Conservation (phyloP, 2,797 vertebrate genomes). For the Phoxinus dragarum region DNA sequence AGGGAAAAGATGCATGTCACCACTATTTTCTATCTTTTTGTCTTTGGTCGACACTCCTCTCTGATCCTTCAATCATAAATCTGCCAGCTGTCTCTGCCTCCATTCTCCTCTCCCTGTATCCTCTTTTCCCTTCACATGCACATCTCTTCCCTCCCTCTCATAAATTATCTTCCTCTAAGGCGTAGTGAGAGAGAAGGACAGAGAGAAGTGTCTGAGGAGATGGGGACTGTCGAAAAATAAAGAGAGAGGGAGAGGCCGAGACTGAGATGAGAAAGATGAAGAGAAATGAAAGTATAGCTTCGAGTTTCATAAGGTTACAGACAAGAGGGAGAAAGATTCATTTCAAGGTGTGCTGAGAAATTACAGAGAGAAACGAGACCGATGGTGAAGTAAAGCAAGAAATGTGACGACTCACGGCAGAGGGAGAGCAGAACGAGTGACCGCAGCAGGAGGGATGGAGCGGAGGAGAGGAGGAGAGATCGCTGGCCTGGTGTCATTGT, state of each 20-base stretch:
- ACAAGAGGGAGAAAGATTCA: constrained; percentile 15
- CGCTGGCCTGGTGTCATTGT: constrained; percentile 79
- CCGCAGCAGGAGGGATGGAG: constrained; percentile 63
- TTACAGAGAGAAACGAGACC: background rate
- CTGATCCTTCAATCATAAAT: constrained; percentile 52
- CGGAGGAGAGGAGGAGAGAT: constrained; percentile 70
- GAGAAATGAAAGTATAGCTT: constrained; percentile 31
- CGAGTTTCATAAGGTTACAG: constrained; percentile 35
- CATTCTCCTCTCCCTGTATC: constrained; percentile 26
- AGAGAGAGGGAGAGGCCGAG: background rate
- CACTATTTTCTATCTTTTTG: constrained; percentile 5
- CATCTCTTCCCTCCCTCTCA: constrained; percentile 40
- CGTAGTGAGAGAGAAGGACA: constrained; percentile 31
- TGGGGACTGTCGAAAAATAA: constrained; percentile 20
- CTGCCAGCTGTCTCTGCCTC: constrained; percentile 42
- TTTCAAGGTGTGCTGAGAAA: constrained; percentile 27
- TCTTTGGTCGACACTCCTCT: constrained; percentile 27
- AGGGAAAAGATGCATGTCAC: background rate
- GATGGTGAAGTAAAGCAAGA: constrained; percentile 26
- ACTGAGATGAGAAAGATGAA: constrained; percentile 35
- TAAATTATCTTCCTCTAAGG: constrained; percentile 53
- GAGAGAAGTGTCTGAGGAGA: constrained; percentile 36
- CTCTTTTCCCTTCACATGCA: constrained; percentile 19
- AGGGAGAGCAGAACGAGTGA: constrained; percentile 62
- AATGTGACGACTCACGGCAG: constrained; percentile 61